A percentile compares a stretch with the other conserved stretches of the same genome.
phyloP scores from a whole-genome alignment of 1,140 invertebrate genomes.

The Drosophila ogumai region DNA sequence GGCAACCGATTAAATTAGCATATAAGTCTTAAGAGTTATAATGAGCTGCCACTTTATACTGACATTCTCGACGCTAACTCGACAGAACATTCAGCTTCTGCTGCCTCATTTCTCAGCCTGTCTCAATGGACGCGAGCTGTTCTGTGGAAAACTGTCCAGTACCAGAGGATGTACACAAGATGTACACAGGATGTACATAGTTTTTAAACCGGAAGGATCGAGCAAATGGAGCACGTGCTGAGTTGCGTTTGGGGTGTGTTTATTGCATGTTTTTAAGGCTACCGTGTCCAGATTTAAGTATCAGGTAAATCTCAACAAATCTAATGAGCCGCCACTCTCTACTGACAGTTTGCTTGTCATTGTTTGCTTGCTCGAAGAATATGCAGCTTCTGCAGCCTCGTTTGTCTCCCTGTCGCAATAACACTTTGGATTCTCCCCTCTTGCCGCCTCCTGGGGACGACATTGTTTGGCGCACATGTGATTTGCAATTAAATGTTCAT shows the following conservation, averaged over 20 bases:
- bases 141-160: not conserved
- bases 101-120: constrained; percentile 50
- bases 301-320: too few relatives aligned
- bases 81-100: not conserved
- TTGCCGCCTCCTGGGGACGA: constrained; percentile 1
- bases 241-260: not conserved
- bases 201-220: too few relatives aligned
- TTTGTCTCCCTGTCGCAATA: constrained; percentile 57
- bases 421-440: constrained; percentile 46
- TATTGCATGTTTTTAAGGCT: not conserved
- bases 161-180: not conserved
- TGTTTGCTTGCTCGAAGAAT: not conserved
- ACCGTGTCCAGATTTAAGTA: not conserved
- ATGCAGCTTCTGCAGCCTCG: constrained; percentile 22
- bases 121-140: not conserved
- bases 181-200: too few relatives aligned
- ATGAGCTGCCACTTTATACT: constrained; percentile 16
- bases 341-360: too few relatives aligned
- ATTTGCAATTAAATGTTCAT: constrained; percentile 75
- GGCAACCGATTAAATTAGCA: not conserved
- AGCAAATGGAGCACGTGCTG: not conserved
- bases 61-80: not conserved
- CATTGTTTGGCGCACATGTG: constrained; percentile 67
- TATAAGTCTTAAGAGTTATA: constrained; percentile 12
- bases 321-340: too few relatives aligned